Conservation (phyloP, 2,888 invertebrate genomes). For the Lochmaea capreae region DNA sequence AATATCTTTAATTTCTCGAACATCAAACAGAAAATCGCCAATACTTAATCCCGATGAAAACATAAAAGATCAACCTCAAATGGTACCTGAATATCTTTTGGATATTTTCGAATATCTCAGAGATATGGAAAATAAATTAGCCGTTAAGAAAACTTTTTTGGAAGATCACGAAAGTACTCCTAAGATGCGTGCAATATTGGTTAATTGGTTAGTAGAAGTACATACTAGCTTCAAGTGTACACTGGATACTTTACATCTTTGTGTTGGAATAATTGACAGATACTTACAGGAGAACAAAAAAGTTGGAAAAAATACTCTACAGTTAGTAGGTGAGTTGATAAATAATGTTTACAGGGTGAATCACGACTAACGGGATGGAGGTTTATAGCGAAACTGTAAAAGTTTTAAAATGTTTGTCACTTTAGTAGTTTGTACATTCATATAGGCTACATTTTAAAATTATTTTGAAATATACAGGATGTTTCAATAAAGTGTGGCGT, state of each 20-base stretch:
- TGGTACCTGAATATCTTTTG: conserved; percentile 86
- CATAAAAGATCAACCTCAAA: conserved; percentile 79
- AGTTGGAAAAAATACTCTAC: conserved; percentile 68
- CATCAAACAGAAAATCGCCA: conserved; percentile 35
- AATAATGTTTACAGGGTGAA: too few relatives aligned
- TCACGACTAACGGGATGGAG: too few relatives aligned
- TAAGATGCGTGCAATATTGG: conserved; percentile 88
- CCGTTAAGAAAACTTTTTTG: conserved; percentile 75
- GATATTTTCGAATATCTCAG: conserved; percentile 90
- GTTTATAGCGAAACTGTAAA: too few relatives aligned
- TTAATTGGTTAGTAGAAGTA: conserved; percentile 96
- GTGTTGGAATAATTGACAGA: conserved; percentile 89
- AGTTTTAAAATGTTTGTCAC: too few relatives aligned
- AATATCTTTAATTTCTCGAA: conserved; percentile 18
- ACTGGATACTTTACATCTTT: conserved; percentile 90
- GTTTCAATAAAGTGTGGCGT: too few relatives aligned
- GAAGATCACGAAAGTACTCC: conserved; percentile 79
- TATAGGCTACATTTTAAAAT: too few relatives aligned
- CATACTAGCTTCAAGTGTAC: conserved; percentile 86
- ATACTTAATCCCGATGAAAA: conserved; percentile 58
- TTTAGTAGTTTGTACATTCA: too few relatives aligned
- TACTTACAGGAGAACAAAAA: conserved; percentile 78
- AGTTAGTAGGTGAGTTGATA: conserved; percentile 78
- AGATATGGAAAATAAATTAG: conserved; percentile 77
- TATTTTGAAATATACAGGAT: too few relatives aligned